A percentile compares a stretch with the other conserved stretches of the same genome.
Conservation (phyloP, 2,797 vertebrate genomes). For the Acomys russatus region DNA sequence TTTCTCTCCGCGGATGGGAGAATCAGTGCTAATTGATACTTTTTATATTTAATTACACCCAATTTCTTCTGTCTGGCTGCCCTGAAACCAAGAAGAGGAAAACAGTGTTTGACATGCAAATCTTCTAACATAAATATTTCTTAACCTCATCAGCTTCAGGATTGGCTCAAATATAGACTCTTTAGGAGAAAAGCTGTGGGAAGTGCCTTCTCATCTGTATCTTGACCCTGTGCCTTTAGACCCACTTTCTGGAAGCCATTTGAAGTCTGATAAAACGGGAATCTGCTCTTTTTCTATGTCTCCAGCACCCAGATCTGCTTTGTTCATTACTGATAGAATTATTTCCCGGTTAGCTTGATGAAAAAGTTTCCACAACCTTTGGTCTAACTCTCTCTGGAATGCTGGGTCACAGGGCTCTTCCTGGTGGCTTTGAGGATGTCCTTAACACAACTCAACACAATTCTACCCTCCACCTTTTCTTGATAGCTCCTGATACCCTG, state of each 20-base stretch:
- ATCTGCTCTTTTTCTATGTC: constrained; percentile 24
- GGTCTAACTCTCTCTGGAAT: background rate
- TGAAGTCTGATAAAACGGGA: constrained; percentile 29
- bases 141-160: constrained; percentile 88
- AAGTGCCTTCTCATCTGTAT: constrained; percentile 62
- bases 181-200: constrained; percentile 52
- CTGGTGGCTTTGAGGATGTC: background rate
- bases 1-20: constrained; percentile 86
- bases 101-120: constrained; percentile 90
- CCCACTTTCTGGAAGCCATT: constrained; percentile 40
- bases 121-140: constrained; percentile 89
- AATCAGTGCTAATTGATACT: constrained; percentile 91
- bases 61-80: constrained; percentile 91
- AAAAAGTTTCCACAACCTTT: background rate
- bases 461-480: background rate
- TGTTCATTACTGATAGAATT: background rate
- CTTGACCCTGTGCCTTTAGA: constrained; percentile 52
- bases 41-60: constrained; percentile 90
- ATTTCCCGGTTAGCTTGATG: constrained; percentile 29
- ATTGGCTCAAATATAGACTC: constrained; percentile 80
- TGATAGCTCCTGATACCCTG: background rate
- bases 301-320: background rate
- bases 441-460: background rate
- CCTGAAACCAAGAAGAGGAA: constrained; percentile 89
- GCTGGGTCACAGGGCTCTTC: background rate